These are phyloP conservation scores for Lamellibrachia luymesi DNA, from an alignment of 1,140 invertebrate genomes.

Conservation along the genomic window DNA sequence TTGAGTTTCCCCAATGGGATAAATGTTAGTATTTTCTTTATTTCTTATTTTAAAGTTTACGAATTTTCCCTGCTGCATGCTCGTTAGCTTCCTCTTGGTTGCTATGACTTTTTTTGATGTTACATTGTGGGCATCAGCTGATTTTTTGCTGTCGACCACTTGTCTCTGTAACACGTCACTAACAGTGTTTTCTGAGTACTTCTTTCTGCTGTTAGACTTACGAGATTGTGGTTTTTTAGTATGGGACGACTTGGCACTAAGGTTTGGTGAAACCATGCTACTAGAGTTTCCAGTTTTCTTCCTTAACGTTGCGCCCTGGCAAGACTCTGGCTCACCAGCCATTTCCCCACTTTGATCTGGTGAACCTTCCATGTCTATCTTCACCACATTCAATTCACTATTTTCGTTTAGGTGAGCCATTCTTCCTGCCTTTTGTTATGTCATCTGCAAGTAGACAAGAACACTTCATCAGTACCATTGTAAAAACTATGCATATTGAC, in stretches of 20 bases:
- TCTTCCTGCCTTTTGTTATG: not conserved
- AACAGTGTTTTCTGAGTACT: too few relatives aligned
- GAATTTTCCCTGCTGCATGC: not conserved
- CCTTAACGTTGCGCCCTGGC: not conserved
- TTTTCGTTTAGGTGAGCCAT: not conserved
- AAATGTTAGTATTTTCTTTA: too few relatives aligned
- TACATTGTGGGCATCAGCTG: not conserved
- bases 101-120: too few relatives aligned
- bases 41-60: not conserved
- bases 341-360: not conserved
- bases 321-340: not conserved
- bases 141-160: too few relatives aligned
- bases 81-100: too few relatives aligned
- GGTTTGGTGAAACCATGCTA: too few relatives aligned
- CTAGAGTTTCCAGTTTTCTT: too few relatives aligned
- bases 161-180: too few relatives aligned
- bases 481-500: not conserved
- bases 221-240: not conserved
- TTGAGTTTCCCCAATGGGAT: not conserved
- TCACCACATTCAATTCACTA: not conserved
- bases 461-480: not conserved
- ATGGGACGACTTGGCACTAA: not conserved
- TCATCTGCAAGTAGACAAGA: not conserved
- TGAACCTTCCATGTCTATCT: not conserved
- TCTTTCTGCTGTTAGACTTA: not conserved